Evolutionary conservation across 2,797 vertebrate genomes (phyloP).

Genomic region (Pipistrellus kuhlii): DNA sequence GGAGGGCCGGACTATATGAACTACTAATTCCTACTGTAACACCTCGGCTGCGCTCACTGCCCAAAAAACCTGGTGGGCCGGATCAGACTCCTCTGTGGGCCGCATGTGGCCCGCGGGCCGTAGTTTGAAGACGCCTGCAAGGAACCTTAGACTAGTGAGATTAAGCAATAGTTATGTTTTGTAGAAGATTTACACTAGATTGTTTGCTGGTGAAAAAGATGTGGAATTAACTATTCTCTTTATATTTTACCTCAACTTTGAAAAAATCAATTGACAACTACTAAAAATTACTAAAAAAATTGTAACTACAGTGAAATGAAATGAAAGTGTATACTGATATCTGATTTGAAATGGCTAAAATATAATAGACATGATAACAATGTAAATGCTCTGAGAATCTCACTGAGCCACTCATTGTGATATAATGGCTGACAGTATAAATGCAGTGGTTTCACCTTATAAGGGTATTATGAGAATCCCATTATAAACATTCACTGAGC

Average conservation of each 20-base stretch:
- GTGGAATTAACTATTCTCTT: not conserved
- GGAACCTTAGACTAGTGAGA: not conserved
- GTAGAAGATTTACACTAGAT: not conserved
- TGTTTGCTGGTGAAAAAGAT: not conserved
- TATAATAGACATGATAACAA: not conserved
- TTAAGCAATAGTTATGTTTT: slow-evolving; percentile 29
- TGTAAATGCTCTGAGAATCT: not conserved
- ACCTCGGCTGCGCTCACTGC: no score
- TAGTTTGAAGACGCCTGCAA: no score
- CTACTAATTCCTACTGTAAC: no score
- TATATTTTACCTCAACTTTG: slow-evolving; percentile 16
- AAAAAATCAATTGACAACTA: slow-evolving; percentile 16
- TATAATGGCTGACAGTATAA: not conserved
- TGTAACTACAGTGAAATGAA: not conserved
- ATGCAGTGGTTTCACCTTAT: not conserved
- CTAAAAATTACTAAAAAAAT: not conserved
- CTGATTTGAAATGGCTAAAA: slow-evolving; percentile 25
- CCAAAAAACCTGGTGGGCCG: no score
- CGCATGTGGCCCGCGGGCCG: no score
- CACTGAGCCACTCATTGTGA: not conserved
- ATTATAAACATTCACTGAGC: not conserved
- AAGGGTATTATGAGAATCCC: slow-evolving; percentile 12
- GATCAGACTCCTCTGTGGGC: no score
- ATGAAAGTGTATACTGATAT: not conserved
- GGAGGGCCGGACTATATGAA: no score